Evolutionary conservation across 1,140 invertebrate species (phyloP).

Genomic region (Orius laevigatus): DNA sequence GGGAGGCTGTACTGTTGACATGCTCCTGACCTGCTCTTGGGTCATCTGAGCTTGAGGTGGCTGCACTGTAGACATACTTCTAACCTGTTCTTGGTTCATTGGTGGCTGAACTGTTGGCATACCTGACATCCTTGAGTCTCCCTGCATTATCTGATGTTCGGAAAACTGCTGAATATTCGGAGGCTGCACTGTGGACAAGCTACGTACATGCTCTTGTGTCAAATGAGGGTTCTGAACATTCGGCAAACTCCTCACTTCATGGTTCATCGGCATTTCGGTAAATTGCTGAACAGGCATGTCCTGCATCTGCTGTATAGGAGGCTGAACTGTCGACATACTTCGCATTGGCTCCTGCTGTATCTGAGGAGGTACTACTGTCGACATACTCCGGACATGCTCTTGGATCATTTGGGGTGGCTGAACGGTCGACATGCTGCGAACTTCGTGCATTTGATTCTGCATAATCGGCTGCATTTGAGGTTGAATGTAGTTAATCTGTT

Average conservation of each 20-base stretch:
- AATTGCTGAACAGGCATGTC: no score
- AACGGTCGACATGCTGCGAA: not conserved
- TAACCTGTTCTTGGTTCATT: not conserved
- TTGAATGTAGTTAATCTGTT: not conserved
- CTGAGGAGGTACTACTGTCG: not conserved
- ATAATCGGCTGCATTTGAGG: not conserved
- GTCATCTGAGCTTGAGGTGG: not conserved
- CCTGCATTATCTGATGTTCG: no score
- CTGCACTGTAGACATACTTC: not conserved
- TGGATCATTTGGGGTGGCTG: not conserved
- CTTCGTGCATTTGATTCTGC: not conserved
- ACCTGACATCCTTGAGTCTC: not conserved
- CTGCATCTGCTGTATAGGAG: not conserved
- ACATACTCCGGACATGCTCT: not conserved
- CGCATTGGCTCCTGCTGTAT: not conserved
- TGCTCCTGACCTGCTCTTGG: not conserved
- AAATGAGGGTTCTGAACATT: not conserved
- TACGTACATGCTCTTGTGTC: not conserved
- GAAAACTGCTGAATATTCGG: not conserved
- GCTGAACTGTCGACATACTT: not conserved
- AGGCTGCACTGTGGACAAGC: not conserved
- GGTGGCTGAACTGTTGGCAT: not conserved
- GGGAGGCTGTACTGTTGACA: constrained; percentile 1
- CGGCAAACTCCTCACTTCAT: not conserved
- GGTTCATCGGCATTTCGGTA: no score